Evolutionary conservation across 2,888 invertebrate species (phyloP).

Genomic region (Pseudococcus viburni): DNA sequence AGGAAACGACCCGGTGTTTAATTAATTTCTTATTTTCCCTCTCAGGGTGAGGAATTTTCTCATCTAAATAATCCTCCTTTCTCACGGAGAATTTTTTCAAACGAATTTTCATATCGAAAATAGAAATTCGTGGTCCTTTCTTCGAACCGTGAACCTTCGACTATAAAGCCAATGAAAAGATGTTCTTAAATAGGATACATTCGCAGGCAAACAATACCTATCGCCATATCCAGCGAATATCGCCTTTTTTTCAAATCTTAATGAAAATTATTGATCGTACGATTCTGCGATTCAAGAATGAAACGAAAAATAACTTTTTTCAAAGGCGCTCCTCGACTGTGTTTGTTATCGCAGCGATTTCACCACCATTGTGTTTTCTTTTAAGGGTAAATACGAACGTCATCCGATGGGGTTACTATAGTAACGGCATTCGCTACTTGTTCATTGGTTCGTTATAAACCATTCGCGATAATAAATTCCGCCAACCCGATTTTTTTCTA

Average conservation of each 20-base stretch:
- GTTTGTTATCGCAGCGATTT: slow-evolving; percentile 49
- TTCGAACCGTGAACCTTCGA: background rate
- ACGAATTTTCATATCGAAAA: too few relatives aligned
- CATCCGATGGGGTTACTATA: slow-evolving; percentile 30
- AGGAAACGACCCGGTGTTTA: background rate
- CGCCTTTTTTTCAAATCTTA: slow-evolving; percentile 10
- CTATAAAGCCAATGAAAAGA: background rate
- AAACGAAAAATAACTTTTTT: slow-evolving; percentile 28
- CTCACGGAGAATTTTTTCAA: background rate
- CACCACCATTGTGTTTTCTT: slow-evolving; percentile 62
- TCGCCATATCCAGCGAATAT: background rate
- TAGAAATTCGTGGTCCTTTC: background rate
- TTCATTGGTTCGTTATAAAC: slow-evolving; percentile 41
- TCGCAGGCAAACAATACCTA: background rate
- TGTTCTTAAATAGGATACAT: background rate
- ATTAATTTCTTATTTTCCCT: background rate
- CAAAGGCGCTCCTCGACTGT: slow-evolving; percentile 26
- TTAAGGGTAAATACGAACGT: slow-evolving; percentile 33
- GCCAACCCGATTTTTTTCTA: slow-evolving; percentile 31
- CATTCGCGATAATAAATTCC: slow-evolving; percentile 34
- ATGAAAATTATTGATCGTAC: slow-evolving; percentile 52
- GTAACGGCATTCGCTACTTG: background rate
- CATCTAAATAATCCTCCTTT: too few relatives aligned
- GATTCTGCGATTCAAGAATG: slow-evolving; percentile 42
- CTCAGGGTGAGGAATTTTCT: too few relatives aligned